phyloP scores from a whole-genome alignment of 2,113 vertebrate genomes.

The Siniperca chuatsi region DNA sequence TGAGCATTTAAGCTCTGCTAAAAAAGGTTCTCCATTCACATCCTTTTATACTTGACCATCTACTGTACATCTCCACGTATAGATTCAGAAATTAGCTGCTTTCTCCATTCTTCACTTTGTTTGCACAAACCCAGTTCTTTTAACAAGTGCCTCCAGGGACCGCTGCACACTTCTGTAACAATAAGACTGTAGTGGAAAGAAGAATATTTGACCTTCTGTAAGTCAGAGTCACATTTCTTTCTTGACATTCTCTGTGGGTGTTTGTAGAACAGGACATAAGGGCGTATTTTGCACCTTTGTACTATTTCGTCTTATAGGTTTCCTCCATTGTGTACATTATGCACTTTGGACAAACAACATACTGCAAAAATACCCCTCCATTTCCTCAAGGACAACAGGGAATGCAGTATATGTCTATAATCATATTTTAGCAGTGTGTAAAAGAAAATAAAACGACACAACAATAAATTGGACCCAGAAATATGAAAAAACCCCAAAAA shows the following conservation, averaged over 20 bases:
- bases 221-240: slow-evolving; percentile 31
- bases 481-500: neutral
- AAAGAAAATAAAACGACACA: neutral
- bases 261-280: neutral
- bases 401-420: neutral
- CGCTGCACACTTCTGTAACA: slow-evolving; percentile 40
- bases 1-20: neutral
- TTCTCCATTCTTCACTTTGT: neutral
- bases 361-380: neutral
- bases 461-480: neutral
- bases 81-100: neutral
- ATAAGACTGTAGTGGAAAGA: slow-evolving; percentile 15
- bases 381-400: neutral
- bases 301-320: neutral
- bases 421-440: neutral
- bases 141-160: slow-evolving; percentile 26
- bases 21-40: neutral
- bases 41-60: neutral
- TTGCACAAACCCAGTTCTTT: slow-evolving; percentile 15
- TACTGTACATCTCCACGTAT: neutral
- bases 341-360: neutral
- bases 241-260: slow-evolving; percentile 2
- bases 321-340: neutral
- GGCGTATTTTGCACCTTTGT: neutral
- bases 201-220: slow-evolving; percentile 21